A percentile compares a stretch with the other conserved stretches of the same genome.
Evolutionary conservation across 1,140 invertebrate genomes (phyloP).

Genomic region (Scaptomyza pallida): DNA sequence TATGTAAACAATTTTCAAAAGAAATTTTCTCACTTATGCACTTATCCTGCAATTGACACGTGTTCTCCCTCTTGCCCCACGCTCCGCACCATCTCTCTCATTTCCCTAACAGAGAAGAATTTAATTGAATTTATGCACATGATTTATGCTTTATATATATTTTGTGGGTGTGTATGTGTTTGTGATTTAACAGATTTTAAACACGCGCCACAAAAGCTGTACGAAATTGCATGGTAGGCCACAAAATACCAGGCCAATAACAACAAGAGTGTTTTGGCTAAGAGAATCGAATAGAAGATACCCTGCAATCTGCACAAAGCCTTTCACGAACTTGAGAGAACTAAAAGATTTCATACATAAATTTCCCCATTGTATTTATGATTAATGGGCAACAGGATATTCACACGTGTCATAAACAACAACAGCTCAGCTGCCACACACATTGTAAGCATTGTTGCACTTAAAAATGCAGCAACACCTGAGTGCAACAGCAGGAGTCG

Average conservation of each 20-base stretch:
- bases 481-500: constrained; percentile 23
- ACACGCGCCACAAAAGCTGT: constrained; percentile 7
- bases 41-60: constrained; percentile 1
- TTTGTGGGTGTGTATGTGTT: constrained; percentile 6
- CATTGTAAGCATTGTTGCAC: too few relatives aligned
- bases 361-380: neutral
- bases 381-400: neutral
- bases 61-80: neutral
- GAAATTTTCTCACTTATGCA: neutral
- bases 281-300: neutral
- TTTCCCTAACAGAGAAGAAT: constrained; percentile 1
- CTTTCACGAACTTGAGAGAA: too few relatives aligned
- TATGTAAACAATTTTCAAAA: constrained; percentile 4
- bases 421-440: neutral
- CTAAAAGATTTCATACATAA: neutral
- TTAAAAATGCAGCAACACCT: constrained; percentile 48
- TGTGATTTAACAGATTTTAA: constrained; percentile 27
- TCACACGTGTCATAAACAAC: neutral
- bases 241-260: neutral
- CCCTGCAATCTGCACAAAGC: too few relatives aligned
- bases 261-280: neutral
- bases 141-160: constrained; percentile 27
- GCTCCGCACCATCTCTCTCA: constrained; percentile 1
- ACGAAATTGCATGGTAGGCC: constrained; percentile 15
- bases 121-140: constrained; percentile 45